Base-by-base conservation (phyloP, 2,888 invertebrate genomes). In the Quadroppia sp. region DNA sequence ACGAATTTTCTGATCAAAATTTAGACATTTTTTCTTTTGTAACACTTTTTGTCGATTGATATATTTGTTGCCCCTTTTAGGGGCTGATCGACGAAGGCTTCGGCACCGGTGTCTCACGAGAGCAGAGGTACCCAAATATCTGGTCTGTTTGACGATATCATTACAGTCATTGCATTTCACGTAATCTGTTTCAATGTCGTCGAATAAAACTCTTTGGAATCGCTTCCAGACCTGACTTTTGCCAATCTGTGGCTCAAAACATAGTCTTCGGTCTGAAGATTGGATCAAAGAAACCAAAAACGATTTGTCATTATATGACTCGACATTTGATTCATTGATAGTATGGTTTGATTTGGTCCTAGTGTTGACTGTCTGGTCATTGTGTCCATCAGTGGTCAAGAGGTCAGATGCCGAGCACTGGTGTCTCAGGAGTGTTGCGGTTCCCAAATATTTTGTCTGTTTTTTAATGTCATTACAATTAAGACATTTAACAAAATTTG, bases 401-500 rank as follows among this genome's bases (percentile, higher is more conserved):
- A n/a, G n/a, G 36, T 7, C 36, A 36, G 36, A 7, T 36, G 4
- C 6, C 36, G 36, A 36, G 15, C 67, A 67, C 20, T 67, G 30
- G 20, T 67, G 67, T 23, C 42, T 40, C 13, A 67, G 30, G 4
- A 67, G 20, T 9, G 40, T 25, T 3, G 40, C 67, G 1, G 67
- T 67, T 67, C 67, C 67, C n/a, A 64, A 20, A 40, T 17, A 36
- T 36, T 40, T 64, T 20, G 13, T 67, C 23, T 67, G 40, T 42
- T 67, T 67, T 23, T 67, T 67, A 9, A 67, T 42, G 20, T 67
- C 67, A 42, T 67, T 23, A 42, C 67, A 67, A 67, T 23, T 6
- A 6, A 42, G 9, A 67, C 67, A 67, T 23, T 67, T 67, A 15
- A 67, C 67, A 25, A 23, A 67, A 40, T 67, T 25, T 23, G 67